Conservation (phyloP, 2,888 invertebrate species). For the Pristionchus maxplancki region DNA sequence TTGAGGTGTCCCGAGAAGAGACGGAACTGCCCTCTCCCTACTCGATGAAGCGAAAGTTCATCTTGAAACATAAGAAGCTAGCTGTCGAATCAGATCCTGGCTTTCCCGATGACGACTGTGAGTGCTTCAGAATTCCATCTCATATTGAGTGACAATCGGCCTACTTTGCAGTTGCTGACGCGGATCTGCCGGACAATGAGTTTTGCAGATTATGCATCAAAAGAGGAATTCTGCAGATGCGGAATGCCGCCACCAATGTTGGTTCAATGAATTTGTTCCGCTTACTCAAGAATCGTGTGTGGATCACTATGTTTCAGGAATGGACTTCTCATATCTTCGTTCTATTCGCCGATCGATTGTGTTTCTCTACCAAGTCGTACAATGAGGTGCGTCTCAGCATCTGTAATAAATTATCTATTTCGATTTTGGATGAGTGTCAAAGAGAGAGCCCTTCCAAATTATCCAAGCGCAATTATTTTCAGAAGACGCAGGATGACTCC, state of each 20-base stretch:
- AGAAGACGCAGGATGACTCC: constrained; percentile 59
- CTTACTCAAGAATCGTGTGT: too few relatives aligned
- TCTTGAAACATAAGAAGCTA: constrained; percentile 79
- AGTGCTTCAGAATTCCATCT: background rate
- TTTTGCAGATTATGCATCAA: too few relatives aligned
- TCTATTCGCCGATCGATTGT: constrained; percentile 74
- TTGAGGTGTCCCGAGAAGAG: constrained; percentile 76
- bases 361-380: constrained; percentile 67
- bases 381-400: constrained; percentile 51
- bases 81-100: constrained; percentile 68
- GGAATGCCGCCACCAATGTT: constrained; percentile 63
- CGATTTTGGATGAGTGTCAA: background rate
- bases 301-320: too few relatives aligned
- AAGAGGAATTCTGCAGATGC: constrained; percentile 70
- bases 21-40: constrained; percentile 79
- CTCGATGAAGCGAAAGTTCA: constrained; percentile 79
- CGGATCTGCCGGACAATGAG: constrained; percentile 69
- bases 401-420: background rate
- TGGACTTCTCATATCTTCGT: constrained; percentile 76
- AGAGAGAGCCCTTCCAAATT: too few relatives aligned
- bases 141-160: background rate
- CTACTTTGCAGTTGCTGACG: constrained; percentile 65
- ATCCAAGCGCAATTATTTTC: too few relatives aligned
- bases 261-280: background rate
- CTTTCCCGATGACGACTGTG: constrained; percentile 62